These are phyloP conservation scores for Burhinus bistriatus DNA, from an alignment of 2,113 vertebrate genomes.

Conservation along the genomic window DNA sequence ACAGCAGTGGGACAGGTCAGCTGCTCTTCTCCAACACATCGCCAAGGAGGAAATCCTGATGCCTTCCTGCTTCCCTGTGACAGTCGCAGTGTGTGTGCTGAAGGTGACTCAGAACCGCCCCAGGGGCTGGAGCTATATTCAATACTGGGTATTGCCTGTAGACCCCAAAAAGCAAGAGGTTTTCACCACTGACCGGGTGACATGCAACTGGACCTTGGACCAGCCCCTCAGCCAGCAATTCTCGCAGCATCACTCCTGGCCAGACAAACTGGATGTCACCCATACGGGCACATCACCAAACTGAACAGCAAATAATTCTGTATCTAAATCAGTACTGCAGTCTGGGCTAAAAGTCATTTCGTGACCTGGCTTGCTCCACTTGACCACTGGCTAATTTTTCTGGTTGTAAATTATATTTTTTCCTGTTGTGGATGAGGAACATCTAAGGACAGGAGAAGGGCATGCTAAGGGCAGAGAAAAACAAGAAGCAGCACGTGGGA, in stretches of 20 bases:
- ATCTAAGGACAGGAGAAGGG: background rate
- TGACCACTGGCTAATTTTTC: background rate
- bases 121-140: background rate
- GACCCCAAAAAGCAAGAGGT: background rate
- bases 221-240: background rate
- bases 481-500: background rate
- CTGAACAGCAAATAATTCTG: background rate
- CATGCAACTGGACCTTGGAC: background rate
- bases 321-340: background rate
- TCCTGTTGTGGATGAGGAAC: conserved; percentile 12
- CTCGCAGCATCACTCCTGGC: background rate
- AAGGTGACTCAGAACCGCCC: background rate
- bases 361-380: background rate
- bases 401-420: background rate
- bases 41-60: background rate
- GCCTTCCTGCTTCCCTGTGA: background rate
- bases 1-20: background rate
- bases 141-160: background rate
- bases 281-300: accelerated
- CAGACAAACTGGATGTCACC: background rate
- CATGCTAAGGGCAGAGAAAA: background rate
- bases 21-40: background rate
- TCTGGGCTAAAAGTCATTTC: background rate
- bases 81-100: background rate
- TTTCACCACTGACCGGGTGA: background rate